Base-by-base conservation (phyloP, 2,888 invertebrate species). In the Macrosiphum euphorbiae region DNA sequence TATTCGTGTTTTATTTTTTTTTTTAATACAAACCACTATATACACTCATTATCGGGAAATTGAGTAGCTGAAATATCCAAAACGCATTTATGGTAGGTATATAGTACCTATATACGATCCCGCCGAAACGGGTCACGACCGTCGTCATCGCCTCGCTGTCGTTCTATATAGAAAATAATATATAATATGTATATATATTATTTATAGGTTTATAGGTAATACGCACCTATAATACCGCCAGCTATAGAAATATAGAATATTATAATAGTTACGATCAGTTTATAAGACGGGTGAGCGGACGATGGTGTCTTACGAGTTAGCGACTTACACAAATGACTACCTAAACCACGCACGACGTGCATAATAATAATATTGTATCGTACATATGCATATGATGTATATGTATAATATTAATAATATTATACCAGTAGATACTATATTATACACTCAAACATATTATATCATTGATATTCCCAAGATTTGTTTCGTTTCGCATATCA, bases 31-130 rank as follows among this genome's bases (percentile, higher is more conserved):
- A 89, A 89, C 89, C 26, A 44, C 89, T 58, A 28, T 28, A 28
- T 35, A 35, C 52, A 50, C 52, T 50, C 87, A 87, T 87, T 88
- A 61, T 89, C 89, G 58, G 41, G 55, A 58, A 89, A 88, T 58
- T 58, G 55, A 88, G 88, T 88, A 88, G 88, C 55, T 58, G 88
- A 88, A 35, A 88, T 55, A 47, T 47, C 47, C 28, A 8, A 87
- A n/a, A 50, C n/a, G 87, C 78, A 78, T 78, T 78, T 78, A 78
- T 67, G 35, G 35, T 58, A 58, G 2, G 35, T 58, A 58, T 58
- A 55, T 7, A 55, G 24, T 52, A 52, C 4, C 13, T n/a, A 4
- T 11, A 67, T 87, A 28, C 50, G 47, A 50, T 86, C 8, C 35
- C 8, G 35, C 5, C 28, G 35, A 55, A 52, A 55, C 88, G 52